Percentiles rank a stretch among this genome's conserved stretches.
phyloP scores from a whole-genome alignment of 1,140 invertebrate genomes.

The Sycophila sp. region DNA sequence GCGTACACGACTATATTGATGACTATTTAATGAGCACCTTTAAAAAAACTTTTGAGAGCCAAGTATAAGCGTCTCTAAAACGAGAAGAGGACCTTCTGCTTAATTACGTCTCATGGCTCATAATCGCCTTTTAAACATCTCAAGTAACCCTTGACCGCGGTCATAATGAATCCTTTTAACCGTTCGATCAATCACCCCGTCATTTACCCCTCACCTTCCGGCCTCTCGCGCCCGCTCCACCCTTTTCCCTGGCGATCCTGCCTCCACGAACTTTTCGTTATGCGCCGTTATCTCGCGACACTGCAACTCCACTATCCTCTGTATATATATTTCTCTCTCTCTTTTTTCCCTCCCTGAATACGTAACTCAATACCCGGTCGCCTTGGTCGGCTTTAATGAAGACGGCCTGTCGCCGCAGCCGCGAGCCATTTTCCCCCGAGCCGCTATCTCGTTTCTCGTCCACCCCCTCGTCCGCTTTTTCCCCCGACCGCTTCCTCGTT shows the following conservation, averaged over 20 bases:
- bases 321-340: not conserved
- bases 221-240: not conserved
- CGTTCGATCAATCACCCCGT: constrained; percentile 7
- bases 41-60: too few species aligned
- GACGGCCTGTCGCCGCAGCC: constrained; percentile 37
- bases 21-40: too few species aligned
- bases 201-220: not conserved
- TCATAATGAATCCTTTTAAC: constrained; percentile 15
- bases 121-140: not conserved
- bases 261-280: constrained; percentile 16
- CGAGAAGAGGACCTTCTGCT: too few species aligned
- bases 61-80: too few species aligned
- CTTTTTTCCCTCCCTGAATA: constrained; percentile 32
- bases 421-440: constrained; percentile 33
- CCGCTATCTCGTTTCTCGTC: not conserved
- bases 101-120: too few species aligned
- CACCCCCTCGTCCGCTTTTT: not conserved
- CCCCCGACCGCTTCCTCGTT: not conserved
- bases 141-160: not conserved
- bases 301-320: too few species aligned
- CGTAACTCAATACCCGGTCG: constrained; percentile 45
- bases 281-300: too few species aligned
- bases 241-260: not conserved
- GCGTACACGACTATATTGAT: not conserved
- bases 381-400: constrained; percentile 46